Percentiles rank a stretch among this genome's conserved stretches.
phyloP scores from a whole-genome alignment of 2,113 vertebrate genomes.

The Penelope pileata region DNA sequence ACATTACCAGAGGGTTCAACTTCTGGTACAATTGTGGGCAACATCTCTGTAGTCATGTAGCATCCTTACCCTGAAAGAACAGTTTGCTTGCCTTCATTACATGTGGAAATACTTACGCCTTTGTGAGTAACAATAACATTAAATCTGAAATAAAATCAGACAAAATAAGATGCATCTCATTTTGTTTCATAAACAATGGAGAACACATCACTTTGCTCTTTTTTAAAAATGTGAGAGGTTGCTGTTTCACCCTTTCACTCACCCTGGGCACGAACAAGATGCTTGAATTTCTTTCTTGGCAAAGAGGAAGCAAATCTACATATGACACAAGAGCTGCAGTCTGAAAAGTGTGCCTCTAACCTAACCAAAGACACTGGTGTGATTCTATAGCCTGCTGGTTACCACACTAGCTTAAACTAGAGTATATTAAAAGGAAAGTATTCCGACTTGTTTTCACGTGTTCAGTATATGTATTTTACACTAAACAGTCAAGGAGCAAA shows the following conservation, averaged over 20 bases:
- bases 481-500: background rate
- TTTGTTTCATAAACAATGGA: constrained; percentile 34
- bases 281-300: constrained; percentile 36
- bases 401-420: background rate
- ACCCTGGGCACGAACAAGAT: background rate
- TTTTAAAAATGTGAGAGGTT: background rate
- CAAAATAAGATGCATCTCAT: background rate
- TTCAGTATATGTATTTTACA: background rate
- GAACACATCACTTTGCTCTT: background rate
- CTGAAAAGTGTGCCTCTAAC: background rate
- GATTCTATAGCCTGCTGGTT: background rate
- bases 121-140: background rate
- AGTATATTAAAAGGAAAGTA: background rate
- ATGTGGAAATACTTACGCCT: background rate
- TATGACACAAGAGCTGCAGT: background rate
- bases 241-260: background rate
- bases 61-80: background rate
- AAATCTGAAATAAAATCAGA: background rate
- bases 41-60: background rate
- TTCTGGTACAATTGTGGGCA: background rate
- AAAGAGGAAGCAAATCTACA: background rate
- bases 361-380: background rate
- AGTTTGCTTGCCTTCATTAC: background rate
- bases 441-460: background rate
- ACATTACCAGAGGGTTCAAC: background rate